These are phyloP conservation scores for Nudaria mundana DNA, from an alignment of 2,888 invertebrate species.

Conservation along the genomic window DNA sequence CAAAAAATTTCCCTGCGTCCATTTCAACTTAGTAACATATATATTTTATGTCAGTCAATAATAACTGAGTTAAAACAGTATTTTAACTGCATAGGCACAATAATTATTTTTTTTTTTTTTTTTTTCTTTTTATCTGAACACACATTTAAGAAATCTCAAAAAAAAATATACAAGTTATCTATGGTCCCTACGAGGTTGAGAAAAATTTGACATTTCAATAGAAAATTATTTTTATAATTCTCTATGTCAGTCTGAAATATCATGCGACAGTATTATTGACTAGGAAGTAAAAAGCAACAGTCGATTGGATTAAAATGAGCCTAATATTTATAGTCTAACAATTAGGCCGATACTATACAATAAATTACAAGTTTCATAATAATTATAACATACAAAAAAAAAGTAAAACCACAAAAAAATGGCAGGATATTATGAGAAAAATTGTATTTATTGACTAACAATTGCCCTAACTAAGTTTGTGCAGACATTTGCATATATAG, in stretches of 20 bases:
- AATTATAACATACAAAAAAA: conserved; percentile 9
- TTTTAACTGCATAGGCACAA: no score
- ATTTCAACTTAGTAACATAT: background rate
- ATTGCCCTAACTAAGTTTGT: conserved; percentile 39
- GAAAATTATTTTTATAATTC: conserved; percentile 45
- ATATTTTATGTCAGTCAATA: background rate
- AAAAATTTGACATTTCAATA: conserved; percentile 49
- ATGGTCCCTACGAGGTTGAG: conserved; percentile 70
- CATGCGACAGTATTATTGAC: conserved; percentile 37
- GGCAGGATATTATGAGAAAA: conserved; percentile 33
- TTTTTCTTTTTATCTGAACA: conserved; percentile 7
- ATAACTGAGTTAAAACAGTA: no score
- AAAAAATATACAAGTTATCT: conserved; percentile 38
- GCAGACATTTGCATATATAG: conserved; percentile 37
- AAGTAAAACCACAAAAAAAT: conserved; percentile 19
- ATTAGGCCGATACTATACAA: conserved; percentile 25
- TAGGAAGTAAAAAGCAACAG: conserved; percentile 30
- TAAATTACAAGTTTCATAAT: conserved; percentile 17
- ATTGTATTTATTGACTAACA: conserved; percentile 25
- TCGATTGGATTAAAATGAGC: conserved; percentile 8
- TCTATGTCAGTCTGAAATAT: conserved; percentile 52
- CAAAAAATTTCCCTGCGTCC: background rate
- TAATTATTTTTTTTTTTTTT: no score
- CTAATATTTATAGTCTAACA: conserved; percentile 11
- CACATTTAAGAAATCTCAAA: background rate